phyloP scores from a whole-genome alignment of 2,797 vertebrate species.

The Hybognathus amarus region DNA sequence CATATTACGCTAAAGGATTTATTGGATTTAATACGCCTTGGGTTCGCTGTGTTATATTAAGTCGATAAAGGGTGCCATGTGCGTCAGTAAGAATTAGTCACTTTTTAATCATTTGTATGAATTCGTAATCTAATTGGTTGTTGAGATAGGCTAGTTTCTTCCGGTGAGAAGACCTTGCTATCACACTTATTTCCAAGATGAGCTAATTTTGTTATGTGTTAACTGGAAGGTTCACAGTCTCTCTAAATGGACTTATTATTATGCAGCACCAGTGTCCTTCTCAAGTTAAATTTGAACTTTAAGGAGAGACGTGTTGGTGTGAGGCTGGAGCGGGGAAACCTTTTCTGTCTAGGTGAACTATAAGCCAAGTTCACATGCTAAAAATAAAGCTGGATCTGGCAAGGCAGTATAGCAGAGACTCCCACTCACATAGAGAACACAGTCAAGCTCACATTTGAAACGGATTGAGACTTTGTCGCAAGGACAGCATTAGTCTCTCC shows the following conservation, averaged over 20 bases:
- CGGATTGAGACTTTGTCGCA: constrained; percentile 33
- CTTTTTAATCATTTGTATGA: no score
- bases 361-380: constrained; percentile 72
- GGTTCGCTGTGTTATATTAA: no score
- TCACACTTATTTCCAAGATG: not conserved
- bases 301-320: constrained; percentile 34
- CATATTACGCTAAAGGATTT: no score
- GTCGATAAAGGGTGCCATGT: no score
- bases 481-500: constrained; percentile 20
- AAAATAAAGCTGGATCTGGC: constrained; percentile 70
- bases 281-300: constrained; percentile 44
- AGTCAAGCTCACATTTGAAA: constrained; percentile 52
- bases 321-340: constrained; percentile 45
- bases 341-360: constrained; percentile 63
- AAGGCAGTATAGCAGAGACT: constrained; percentile 53
- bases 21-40: no score
- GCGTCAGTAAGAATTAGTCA: no score
- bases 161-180: not conserved
- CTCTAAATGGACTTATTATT: not conserved
- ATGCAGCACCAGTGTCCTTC: not conserved
- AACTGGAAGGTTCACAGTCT: not conserved
- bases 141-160: no score
- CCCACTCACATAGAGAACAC: constrained; percentile 49
- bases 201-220: not conserved
- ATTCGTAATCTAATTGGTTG: no score